A percentile compares a stretch with the other conserved stretches of the same genome.
These are phyloP conservation scores for Mycetomoellerius zeteki DNA, from an alignment of 1,140 invertebrate genomes.

Conservation along the genomic window DNA sequence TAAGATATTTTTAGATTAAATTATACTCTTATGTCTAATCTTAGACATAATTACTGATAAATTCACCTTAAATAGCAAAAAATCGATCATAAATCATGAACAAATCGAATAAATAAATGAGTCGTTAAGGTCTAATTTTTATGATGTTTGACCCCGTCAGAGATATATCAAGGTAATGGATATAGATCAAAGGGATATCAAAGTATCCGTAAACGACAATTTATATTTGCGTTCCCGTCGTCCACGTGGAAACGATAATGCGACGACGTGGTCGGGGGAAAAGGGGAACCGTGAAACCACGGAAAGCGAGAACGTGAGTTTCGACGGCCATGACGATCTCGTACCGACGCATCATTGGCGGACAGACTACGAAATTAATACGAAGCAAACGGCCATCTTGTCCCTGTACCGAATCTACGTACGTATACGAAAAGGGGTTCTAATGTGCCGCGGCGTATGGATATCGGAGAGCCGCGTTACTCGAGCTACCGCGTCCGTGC, in stretches of 20 bases:
- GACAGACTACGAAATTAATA: conserved; percentile 83
- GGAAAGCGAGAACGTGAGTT: conserved; percentile 60
- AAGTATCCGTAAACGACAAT: conserved; percentile 58
- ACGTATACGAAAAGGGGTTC: conserved; percentile 77
- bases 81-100: not conserved
- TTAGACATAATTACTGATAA: not conserved
- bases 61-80: not conserved
- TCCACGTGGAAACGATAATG: conserved; percentile 58
- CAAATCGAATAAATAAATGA: conserved; percentile 32
- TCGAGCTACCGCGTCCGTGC: conserved; percentile 72
- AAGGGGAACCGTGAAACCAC: conserved; percentile 66
- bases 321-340: conserved; percentile 74
- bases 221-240: conserved; percentile 54
- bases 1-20: not conserved
- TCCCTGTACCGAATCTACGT: conserved; percentile 73
- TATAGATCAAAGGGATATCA: conserved; percentile 60
- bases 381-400: conserved; percentile 84
- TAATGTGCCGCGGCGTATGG: conserved; percentile 76
- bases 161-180: conserved; percentile 44
- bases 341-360: conserved; percentile 76
- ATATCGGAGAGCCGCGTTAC: conserved; percentile 71
- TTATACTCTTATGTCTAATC: not conserved
- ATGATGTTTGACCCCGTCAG: conserved; percentile 16
- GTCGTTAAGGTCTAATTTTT: conserved; percentile 33
- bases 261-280: conserved; percentile 22